Conservation (phyloP, 2,797 vertebrate genomes). For the Tauraco hartlaubi region DNA sequence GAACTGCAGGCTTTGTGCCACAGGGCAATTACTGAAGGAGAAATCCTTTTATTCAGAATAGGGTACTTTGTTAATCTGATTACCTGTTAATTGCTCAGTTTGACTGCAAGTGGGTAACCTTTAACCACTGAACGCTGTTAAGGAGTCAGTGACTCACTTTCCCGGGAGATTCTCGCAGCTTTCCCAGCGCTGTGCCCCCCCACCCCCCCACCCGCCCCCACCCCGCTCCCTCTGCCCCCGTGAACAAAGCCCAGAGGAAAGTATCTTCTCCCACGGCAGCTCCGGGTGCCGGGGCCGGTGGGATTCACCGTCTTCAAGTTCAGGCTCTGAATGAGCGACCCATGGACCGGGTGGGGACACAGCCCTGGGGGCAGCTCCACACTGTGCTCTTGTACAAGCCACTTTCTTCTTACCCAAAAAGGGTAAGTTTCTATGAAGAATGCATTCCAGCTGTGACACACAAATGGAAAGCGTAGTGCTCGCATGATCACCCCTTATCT, state of each 20-base stretch:
- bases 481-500: background rate
- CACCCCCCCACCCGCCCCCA: no score
- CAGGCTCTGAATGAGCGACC: background rate
- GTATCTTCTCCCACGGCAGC: background rate
- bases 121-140: background rate
- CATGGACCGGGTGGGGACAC: background rate
- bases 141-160: background rate
- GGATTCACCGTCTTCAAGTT: background rate
- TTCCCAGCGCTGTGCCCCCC: background rate
- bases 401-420: background rate
- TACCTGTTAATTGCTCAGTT: constrained; percentile 33
- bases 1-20: background rate
- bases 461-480: fast-evolving
- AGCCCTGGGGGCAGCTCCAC: background rate
- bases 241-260: background rate
- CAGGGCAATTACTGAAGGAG: constrained; percentile 4
- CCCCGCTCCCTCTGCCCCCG: background rate
- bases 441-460: background rate
- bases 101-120: background rate
- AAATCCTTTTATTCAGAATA: constrained; percentile 43
- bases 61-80: constrained; percentile 36
- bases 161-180: fast-evolving
- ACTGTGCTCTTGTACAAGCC: background rate
- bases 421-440: background rate
- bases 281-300: background rate